Percentiles rank a stretch among this genome's conserved stretches.
Conservation (phyloP, 92 coral and sea anemone species). For the Palythoa caribaeorum region DNA sequence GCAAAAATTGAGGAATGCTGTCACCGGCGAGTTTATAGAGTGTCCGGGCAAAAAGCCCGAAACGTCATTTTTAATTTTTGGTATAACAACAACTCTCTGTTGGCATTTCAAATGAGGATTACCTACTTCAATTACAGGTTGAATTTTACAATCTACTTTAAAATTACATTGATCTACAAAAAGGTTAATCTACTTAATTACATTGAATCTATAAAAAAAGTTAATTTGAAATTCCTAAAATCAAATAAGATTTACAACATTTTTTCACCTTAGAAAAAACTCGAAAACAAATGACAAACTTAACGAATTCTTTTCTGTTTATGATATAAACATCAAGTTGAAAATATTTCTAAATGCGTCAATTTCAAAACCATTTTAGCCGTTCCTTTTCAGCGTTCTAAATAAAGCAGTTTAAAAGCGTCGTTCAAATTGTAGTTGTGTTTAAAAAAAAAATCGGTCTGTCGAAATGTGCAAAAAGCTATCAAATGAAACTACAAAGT, state of each 20-base stretch:
- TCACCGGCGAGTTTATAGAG: too few species aligned
- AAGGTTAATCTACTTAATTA: background rate
- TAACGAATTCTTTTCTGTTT: background rate
- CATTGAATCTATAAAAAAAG: background rate
- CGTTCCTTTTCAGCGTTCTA: background rate
- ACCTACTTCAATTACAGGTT: background rate
- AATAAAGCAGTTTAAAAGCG: background rate
- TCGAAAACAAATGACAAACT: background rate
- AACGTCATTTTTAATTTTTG: too few species aligned
- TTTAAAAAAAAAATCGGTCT: too few species aligned
- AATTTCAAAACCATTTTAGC: background rate
- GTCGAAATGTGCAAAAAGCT: background rate
- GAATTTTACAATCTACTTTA: background rate
- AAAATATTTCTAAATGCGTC: too few species aligned
- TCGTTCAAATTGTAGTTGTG: background rate
- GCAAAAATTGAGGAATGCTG: too few species aligned
- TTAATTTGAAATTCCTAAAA: constrained; percentile 31
- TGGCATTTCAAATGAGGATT: too few species aligned
- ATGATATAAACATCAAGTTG: too few species aligned
- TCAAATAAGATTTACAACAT: background rate
- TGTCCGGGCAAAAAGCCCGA: too few species aligned
- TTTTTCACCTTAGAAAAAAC: background rate
- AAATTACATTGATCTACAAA: too few species aligned
- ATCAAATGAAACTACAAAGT: background rate
- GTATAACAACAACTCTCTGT: too few species aligned